Base-by-base conservation (phyloP, 2,888 invertebrate species). In the Lithosia quadra region DNA sequence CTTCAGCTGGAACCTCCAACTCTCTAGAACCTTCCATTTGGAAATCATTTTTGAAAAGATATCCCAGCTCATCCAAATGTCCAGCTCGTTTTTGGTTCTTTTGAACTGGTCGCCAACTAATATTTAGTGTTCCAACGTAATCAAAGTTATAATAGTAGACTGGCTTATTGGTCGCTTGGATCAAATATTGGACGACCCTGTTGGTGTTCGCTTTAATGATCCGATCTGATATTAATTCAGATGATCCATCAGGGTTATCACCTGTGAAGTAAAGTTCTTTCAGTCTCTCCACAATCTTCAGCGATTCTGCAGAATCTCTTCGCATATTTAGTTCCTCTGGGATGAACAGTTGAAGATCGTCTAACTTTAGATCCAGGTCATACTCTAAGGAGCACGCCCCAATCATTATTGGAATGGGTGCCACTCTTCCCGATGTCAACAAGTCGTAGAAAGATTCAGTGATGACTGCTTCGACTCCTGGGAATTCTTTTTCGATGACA, bases 401-500 rank as follows among this genome's bases (percentile, higher is more conserved):
- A 7, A 94, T 88, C 92, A 95, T 93, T 1, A 91, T 76, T 0
- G 95, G 94, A 0, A 90, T 75, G n/a, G n/a, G n/a, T n/a, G n/a
- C n/a, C n/a, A n/a, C n/a, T n/a, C n/a, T n/a, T n/a, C n/a, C 94
- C 0, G 94, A 92, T 1, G 90, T 92, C 0, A 95, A 62, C 1
- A 93, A 59, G 53, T 92, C 89, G 9, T 88, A 83, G 43, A 92
- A 92, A 0, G 91, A 77, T 71, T 95, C 94, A 0, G 90, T 90
- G 4, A 92, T 70, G 2, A 90, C 84, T 0, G 91, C 86, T 76
- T 94, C 93, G 0, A 92, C 90, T 0, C 87, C 90, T 0, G 89
- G 88, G 57, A 94, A 94, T 70, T 94, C 94, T 24, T 91, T 92
- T 73, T 95, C 95, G 0, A 94, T 79, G 0, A 94, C 92, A 0